phyloP scores from a whole-genome alignment of 2,113 vertebrate genomes.

The Leptocoma aspasia region DNA sequence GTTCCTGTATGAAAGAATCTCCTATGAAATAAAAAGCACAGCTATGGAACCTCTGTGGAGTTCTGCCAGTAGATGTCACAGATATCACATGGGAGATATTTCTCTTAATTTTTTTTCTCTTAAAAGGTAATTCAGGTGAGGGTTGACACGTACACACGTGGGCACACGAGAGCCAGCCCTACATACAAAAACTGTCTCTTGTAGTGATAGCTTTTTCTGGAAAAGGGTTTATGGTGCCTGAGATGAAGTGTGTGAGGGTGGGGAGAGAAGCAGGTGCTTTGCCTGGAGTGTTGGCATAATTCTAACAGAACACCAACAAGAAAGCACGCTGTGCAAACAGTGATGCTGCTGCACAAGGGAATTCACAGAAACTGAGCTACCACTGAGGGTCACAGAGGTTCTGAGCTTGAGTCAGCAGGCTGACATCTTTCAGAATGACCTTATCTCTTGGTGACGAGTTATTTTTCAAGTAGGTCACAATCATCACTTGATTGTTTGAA shows the following conservation, averaged over 20 bases:
- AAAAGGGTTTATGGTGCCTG: neutral
- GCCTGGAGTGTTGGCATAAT: neutral
- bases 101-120: too few relatives aligned
- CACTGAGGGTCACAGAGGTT: neutral
- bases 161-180: neutral
- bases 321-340: neutral
- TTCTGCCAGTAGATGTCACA: neutral
- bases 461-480: neutral
- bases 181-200: neutral
- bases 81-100: neutral
- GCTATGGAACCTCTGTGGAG: neutral
- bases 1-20: neutral
- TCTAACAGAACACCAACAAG: neutral
- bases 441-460: neutral
- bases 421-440: neutral
- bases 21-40: neutral
- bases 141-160: accelerated
- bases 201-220: neutral
- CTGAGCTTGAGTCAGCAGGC: neutral
- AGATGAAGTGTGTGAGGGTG: neutral
- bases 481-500: neutral
- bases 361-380: neutral
- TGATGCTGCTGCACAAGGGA: neutral
- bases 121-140: neutral
- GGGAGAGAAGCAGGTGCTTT: neutral